phyloP scores from a whole-genome alignment of 2,113 vertebrate genomes.

The Ammospiza nelsoni region DNA sequence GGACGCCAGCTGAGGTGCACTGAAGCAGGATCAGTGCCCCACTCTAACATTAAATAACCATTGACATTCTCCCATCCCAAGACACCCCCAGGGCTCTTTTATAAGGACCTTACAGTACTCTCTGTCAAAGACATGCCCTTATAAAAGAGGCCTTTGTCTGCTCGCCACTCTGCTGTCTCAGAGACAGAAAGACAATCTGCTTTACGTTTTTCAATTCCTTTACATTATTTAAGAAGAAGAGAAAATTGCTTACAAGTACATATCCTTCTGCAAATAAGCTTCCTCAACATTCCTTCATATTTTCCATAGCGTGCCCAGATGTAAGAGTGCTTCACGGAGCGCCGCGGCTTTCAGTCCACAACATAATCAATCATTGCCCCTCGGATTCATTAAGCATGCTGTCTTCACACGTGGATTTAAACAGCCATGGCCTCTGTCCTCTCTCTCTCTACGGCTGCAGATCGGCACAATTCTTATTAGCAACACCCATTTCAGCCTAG shows the following conservation, averaged over 20 bases:
- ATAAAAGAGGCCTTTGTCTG: constrained; percentile 56
- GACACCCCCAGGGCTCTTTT: not conserved
- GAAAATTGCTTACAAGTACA: constrained; percentile 78
- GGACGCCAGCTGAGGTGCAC: not conserved
- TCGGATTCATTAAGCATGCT: constrained; percentile 57
- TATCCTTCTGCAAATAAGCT: constrained; percentile 82
- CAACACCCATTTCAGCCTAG: not conserved
- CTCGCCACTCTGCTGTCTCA: not conserved
- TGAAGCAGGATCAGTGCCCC: not conserved
- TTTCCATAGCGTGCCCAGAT: constrained; percentile 65
- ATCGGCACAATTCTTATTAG: not conserved
- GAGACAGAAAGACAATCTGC: not conserved
- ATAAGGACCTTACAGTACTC: not conserved
- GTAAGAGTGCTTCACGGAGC: constrained; percentile 36
- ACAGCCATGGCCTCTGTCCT: constrained; percentile 33
- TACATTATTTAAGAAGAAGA: not conserved
- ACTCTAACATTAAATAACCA: not conserved
- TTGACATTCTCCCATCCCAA: not conserved
- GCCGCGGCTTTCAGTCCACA: constrained; percentile 32
- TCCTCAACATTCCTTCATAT: constrained; percentile 80
- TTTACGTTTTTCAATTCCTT: not conserved
- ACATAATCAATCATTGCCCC: constrained; percentile 54
- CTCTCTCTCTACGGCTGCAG: not conserved
- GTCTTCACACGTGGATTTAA: constrained; percentile 49
- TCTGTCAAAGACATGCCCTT: not conserved